Conservation (phyloP, 2,797 vertebrate species). For the Sebastes dallii region DNA sequence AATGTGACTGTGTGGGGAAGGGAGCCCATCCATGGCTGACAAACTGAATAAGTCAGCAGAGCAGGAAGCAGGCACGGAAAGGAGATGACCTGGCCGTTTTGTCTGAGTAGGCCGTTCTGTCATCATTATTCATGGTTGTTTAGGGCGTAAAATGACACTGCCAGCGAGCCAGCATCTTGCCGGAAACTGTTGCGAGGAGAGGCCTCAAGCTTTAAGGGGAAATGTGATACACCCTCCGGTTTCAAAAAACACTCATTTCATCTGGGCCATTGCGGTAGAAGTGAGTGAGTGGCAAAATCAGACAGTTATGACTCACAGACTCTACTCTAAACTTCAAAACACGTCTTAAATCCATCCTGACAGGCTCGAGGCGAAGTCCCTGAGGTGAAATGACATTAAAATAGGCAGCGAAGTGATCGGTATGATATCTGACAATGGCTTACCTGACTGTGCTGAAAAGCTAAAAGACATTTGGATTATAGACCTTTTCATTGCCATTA, state of each 20-base stretch:
- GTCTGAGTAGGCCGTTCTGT: conserved; percentile 53
- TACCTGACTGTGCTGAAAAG: conserved; percentile 9
- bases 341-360: conserved; percentile 3
- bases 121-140: conserved; percentile 59
- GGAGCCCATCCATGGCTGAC: conserved; percentile 50
- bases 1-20: conserved; percentile 30
- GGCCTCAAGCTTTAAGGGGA: conserved; percentile 14
- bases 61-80: conserved; percentile 35
- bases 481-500: not conserved
- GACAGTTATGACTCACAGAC: conserved; percentile 3
- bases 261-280: not conserved
- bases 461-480: conserved; percentile 9
- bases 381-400: conserved; percentile 5
- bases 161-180: not conserved
- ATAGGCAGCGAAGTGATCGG: not conserved
- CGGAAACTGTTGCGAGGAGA: not conserved
- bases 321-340: conserved; percentile 5
- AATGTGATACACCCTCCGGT: conserved; percentile 13
- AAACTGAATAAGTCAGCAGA: conserved; percentile 75
- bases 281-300: conserved; percentile 5
- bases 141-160: conserved; percentile 29
- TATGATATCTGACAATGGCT: conserved; percentile 20
- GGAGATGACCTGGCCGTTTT: conserved; percentile 66
- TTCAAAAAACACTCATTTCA: not conserved
- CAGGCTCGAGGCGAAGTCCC: not conserved